Conservation (phyloP, 53 echinoderm and acorn worm genomes). For the Holothuria leucospilota region DNA sequence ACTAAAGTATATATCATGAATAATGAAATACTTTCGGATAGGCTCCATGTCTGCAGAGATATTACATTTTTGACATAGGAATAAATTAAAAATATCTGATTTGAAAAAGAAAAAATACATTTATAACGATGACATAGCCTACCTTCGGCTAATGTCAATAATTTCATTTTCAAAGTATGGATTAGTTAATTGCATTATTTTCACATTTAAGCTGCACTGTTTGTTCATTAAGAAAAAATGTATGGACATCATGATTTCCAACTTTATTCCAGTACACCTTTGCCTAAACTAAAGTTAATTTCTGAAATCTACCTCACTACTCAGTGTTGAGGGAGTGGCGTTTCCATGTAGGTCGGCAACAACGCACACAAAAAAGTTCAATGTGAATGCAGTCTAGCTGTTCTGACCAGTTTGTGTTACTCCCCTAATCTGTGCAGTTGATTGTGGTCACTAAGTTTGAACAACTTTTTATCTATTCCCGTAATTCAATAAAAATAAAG, state of each 20-base stretch:
- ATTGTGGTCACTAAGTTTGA: no score
- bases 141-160: neutral
- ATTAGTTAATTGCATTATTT: no score
- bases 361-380: neutral
- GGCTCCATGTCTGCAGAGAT: neutral
- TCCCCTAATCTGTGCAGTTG: no score
- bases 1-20: neutral
- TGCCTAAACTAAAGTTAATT: neutral
- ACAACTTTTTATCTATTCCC: no score
- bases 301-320: neutral
- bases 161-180: no score
- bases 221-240: neutral
- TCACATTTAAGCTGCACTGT: no score
- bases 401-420: neutral
- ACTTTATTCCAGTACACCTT: neutral
- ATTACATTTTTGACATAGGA: neutral
- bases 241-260: neutral
- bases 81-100: neutral
- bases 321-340: neutral
- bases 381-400: neutral
- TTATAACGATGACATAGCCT: neutral
- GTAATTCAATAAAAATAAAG: no score
- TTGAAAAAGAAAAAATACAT: neutral
- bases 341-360: neutral
- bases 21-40: neutral